Base-by-base conservation (phyloP, 2,888 invertebrate species). In the Cataglyphis cursor region DNA sequence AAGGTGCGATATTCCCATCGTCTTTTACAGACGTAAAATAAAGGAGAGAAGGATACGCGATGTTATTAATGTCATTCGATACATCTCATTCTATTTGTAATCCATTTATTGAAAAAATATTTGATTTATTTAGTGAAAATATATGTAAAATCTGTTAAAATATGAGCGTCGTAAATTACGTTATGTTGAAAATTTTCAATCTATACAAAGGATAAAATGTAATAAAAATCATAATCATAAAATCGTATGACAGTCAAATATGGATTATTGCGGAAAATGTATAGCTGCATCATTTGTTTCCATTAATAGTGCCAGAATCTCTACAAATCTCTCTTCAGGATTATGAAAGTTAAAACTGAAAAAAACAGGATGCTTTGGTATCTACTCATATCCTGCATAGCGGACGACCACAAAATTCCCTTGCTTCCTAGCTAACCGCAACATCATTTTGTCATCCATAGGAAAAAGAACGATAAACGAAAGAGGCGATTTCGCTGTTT, bases 351-450 rank as follows among this genome's bases (percentile, higher is more conserved):
- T 80, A 72, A 59, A 80, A 80, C 59, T 80, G 35, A 72, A 80
- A 51, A 51, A 80, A 80, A 78, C 59, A 80, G 72, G 44, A 59
- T 72, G 57, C 72, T 80, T 80, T 35, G 78, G 44, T 80, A 80
- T 72, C 78, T 72, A 72, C 44, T 80, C 72, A 80, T 80, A 80
- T 80, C 59, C 44, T 12, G 59, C 78, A 48, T 35, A 72, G 82
- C 54, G 64, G 57, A 76, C 57, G 72, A 83, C 82, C 83, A 80
- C 75, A 86, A 89, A 51, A 87, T 85, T 86, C 85, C 57, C 62
- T 57, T 61, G 65, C 74, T 72, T 44, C 65, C 59, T 48, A 86
- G 84, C 64, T 18, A 61, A 18, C 61, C 73, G 68, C 83, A 76
- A 31, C 73, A 59, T 64, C 66, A 74, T 78, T 62, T 64, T 54